Evolutionary conservation across 2,113 vertebrate species (phyloP).

Genomic region (Mobula hypostoma): DNA sequence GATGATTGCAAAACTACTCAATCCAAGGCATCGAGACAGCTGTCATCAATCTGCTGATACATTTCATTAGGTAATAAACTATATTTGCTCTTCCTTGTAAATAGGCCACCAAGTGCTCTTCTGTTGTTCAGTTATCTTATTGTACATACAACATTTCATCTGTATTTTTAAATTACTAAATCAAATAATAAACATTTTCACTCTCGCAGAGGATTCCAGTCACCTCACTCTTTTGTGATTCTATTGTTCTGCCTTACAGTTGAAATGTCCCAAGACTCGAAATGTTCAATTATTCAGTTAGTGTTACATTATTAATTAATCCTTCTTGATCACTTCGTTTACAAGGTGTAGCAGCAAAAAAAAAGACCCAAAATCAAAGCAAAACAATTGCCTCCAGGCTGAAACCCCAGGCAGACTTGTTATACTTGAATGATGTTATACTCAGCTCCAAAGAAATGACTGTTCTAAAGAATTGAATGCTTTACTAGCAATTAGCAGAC

Average conservation of each 20-base stretch:
- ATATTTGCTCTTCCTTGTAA: background rate
- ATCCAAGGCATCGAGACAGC: background rate
- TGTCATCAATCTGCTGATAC: background rate
- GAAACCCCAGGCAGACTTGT: no score
- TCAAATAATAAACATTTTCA: background rate
- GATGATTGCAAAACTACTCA: slow-evolving; percentile 19
- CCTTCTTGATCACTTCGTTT: background rate
- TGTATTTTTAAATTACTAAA: background rate
- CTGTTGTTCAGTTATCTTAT: background rate
- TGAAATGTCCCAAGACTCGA: background rate
- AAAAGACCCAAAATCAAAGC: no score
- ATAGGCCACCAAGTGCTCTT: background rate
- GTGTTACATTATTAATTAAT: background rate
- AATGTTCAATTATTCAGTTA: background rate
- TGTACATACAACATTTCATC: background rate
- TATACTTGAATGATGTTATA: no score
- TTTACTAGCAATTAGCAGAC: no score
- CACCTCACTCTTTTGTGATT: background rate
- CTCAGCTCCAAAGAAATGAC: no score
- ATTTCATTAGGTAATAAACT: background rate
- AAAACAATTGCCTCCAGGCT: no score
- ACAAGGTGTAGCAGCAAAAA: background rate
- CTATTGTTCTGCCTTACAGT: background rate
- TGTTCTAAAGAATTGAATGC: no score
- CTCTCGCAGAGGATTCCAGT: background rate